Base-by-base conservation (phyloP, 2,797 vertebrate genomes). In the Sebastes alutus region DNA sequence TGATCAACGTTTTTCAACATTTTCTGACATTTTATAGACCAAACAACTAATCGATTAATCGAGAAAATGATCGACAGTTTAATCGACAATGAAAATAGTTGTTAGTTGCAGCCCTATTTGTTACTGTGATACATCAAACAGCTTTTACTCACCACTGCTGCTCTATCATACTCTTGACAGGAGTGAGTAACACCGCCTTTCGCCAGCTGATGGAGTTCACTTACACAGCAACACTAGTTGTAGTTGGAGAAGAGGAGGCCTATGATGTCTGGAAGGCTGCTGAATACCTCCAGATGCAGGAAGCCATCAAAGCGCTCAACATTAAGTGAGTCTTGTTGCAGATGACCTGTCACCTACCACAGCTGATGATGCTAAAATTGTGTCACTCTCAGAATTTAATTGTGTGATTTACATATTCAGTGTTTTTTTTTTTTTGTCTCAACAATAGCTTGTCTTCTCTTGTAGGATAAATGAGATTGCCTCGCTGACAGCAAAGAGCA, bases 271-370 rank as follows among this genome's bases (percentile, higher is more conserved):
- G 97, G 97, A 99, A 99, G 94, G 99, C 99, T 54, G 99, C 99
- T 4, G 98, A 99, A 76, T 99, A 99, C 88, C 96, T 99, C 46
- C 99, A 99, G 88, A 99, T 99, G 99, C 94, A 99, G 80, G 99
- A 99, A 95, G 99, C 98, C 1, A 98, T 99, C 89, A 99, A 99
- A 95, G 98, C 98, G 11, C 97, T 99, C 29, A 96, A 97, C 94
- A 96, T 96, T 89, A 98, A 97, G 98, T 99, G 90, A 89, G 86
- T 69, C 13, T 30, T 46, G 1, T n/a, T 22, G 2, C 4, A 60
- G 1, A 20, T 42, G 35, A 69, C 13, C 2, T 58, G 16, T 46
- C 1, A 11, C 13, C 3, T 65, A 3, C 74, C 29, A 11, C 42
- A 60, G 12, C 29, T 56, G 6, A 20, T 56, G 12, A 71, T 18